phyloP scores from a whole-genome alignment of 2,888 invertebrate species.

The Geophilus truncorum region DNA sequence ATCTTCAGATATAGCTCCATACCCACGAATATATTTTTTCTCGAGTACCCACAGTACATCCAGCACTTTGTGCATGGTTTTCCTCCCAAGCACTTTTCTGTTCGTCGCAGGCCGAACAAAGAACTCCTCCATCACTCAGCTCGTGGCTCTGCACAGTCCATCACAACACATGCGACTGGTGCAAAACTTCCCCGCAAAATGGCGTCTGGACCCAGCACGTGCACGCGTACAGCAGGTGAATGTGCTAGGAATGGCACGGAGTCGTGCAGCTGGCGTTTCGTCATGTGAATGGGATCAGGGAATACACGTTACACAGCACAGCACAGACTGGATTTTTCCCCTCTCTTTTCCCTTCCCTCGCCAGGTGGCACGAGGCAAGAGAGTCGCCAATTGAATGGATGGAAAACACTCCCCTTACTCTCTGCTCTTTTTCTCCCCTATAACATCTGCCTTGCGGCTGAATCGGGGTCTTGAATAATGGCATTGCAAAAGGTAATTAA shows the following conservation, averaged over 20 bases:
- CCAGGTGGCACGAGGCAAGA: conserved; percentile 25
- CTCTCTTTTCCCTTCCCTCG: neutral
- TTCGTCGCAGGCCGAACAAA: neutral
- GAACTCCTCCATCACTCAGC: neutral
- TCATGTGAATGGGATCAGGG: neutral
- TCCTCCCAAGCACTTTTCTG: neutral
- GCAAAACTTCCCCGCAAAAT: neutral
- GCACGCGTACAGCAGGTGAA: neutral
- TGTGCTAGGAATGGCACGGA: neutral
- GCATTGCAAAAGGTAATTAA: neutral
- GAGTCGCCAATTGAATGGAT: neutral
- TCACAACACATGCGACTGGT: too few relatives aligned
- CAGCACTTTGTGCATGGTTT: conserved; percentile 34
- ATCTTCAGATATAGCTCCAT: conserved; percentile 35
- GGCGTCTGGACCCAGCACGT: neutral
- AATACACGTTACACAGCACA: too few relatives aligned
- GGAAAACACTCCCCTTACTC: too few relatives aligned
- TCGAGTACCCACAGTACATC: conserved; percentile 36
- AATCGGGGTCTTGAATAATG: neutral
- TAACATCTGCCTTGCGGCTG: neutral
- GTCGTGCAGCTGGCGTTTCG: conserved; percentile 13
- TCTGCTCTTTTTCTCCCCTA: neutral
- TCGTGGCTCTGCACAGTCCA: neutral
- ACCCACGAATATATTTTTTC: conserved; percentile 36
- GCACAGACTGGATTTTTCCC: neutral